A percentile compares a stretch with the other conserved stretches of the same genome.
Conservation (phyloP, 2,888 invertebrate genomes). For the Limnephilus rhombicus region DNA sequence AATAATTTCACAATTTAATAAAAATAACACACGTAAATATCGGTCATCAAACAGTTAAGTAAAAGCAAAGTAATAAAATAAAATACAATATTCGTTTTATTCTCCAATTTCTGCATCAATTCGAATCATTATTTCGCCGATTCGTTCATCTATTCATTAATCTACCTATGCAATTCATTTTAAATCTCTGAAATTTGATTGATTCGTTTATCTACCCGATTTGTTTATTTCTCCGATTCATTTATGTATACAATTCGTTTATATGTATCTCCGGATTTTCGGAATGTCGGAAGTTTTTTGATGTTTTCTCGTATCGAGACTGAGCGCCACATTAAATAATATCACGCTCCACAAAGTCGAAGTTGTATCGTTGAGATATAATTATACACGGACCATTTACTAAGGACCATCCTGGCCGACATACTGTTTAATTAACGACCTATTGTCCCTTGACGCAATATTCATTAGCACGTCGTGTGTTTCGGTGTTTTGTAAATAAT, state of each 20-base stretch:
- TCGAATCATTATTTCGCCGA: no score
- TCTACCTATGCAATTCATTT: no score
- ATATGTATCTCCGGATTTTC: background rate
- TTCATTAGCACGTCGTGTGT: slow-evolving; percentile 56
- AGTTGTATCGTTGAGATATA: slow-evolving; percentile 59
- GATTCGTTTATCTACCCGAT: background rate
- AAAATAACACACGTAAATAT: no score
- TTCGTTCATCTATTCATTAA: no score
- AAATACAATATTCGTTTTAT: no score
- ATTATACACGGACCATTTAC: slow-evolving; percentile 65
- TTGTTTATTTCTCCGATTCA: background rate
- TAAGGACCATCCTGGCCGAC: slow-evolving; percentile 41
- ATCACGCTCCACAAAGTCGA: slow-evolving; percentile 59
- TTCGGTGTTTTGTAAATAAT: slow-evolving; percentile 49
- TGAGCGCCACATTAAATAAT: slow-evolving; percentile 51
- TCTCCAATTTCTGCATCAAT: no score
- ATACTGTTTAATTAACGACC: slow-evolving; percentile 64
- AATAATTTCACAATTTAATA: no score
- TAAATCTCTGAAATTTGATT: no score
- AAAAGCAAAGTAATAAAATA: no score
- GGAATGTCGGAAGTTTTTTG: slow-evolving; percentile 43
- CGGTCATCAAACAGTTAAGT: no score
- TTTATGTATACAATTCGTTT: background rate
- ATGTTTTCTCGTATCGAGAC: slow-evolving; percentile 47
- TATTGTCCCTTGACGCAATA: slow-evolving; percentile 59